Base-by-base conservation (phyloP, 2,113 vertebrate species). In the Pyrgilauda ruficollis region DNA sequence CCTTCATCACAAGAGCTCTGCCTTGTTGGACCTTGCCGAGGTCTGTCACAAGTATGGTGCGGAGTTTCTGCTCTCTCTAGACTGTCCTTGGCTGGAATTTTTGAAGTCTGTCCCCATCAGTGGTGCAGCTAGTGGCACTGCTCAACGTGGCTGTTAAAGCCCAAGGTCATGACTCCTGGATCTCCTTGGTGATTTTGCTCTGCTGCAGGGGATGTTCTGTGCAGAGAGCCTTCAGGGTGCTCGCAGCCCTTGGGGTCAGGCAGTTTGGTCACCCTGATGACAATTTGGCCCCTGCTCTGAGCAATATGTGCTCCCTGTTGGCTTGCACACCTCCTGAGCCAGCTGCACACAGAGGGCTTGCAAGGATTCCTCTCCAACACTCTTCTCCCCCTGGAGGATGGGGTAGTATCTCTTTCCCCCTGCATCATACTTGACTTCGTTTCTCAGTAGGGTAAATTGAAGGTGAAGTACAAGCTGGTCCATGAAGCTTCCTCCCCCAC, bases 401-500 rank as follows among this genome's bases (percentile, higher is more conserved):
- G 22, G 43, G 4, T 27, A 22, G 33, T 49, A 49, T n/a, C 78
- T 61, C 76, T 44, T 58, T 6, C 20, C 12, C 9, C 35, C 56
- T 52, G 20, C 43, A 46, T 81, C 67, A 33, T 53, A 63, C 49
- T 73, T 66, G 68, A 49, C 76, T 94, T 84, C n/a, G 62, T 37
- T 94, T 92, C 80, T 91, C 33, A 20, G 79, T 31, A 86, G 72
- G 49, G 58, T 74, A 86, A 63, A 70, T 64, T 56, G 89, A 90
- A 96, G 93, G 87, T 95, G 78, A 93, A 90, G 80, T 88, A 75
- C 53, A 69, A 88, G 58, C 81, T 93, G 89, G 85, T 89, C 76
- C 86, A 70, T 88, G 56, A 87, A 84, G 70, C 56, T 93, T 86
- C 91, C 84, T 95, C 94, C 94, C 87, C 92, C 84, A 88, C n/a